Evolutionary conservation across 2,888 invertebrate species (phyloP).

Genomic region (Melitaea athalia): DNA sequence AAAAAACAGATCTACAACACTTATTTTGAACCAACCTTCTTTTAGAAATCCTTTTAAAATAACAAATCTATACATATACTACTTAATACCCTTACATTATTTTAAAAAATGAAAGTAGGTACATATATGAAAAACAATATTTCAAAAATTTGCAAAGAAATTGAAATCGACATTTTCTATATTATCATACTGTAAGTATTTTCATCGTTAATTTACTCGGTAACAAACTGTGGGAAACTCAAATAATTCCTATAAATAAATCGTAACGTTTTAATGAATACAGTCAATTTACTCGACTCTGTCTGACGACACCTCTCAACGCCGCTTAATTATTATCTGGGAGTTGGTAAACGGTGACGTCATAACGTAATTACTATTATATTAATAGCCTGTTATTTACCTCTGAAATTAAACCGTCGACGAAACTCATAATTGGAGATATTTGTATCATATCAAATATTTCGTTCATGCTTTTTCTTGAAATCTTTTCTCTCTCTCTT

Average conservation of each 20-base stretch:
- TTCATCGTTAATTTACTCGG: neutral
- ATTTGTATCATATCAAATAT: slow-evolving; percentile 6
- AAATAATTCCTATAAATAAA: neutral
- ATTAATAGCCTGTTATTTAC: slow-evolving; percentile 18
- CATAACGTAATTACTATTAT: slow-evolving; percentile 15
- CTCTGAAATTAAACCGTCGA: slow-evolving; percentile 9
- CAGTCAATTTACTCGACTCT: neutral
- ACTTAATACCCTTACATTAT: too few relatives aligned
- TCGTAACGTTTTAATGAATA: neutral
- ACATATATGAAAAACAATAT: too few relatives aligned
- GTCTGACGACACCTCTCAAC: slow-evolving; percentile 7
- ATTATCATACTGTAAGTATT: too few relatives aligned
- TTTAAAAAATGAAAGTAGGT: too few relatives aligned
- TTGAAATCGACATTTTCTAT: too few relatives aligned
- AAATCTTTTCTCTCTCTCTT: too few relatives aligned
- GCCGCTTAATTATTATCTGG: neutral
- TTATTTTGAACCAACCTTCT: too few relatives aligned
- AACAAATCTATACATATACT: too few relatives aligned
- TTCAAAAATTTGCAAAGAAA: too few relatives aligned
- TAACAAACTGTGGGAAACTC: neutral
- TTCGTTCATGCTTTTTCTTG: neutral
- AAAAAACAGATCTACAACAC: too few relatives aligned
- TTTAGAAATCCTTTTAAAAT: too few relatives aligned
- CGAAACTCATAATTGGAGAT: slow-evolving; percentile 2
- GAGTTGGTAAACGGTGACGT: slow-evolving; percentile 7